A percentile compares a stretch with the other conserved stretches of the same genome.
phyloP scores from a whole-genome alignment of 2,113 vertebrate genomes.

The Oreochromis aureus region DNA sequence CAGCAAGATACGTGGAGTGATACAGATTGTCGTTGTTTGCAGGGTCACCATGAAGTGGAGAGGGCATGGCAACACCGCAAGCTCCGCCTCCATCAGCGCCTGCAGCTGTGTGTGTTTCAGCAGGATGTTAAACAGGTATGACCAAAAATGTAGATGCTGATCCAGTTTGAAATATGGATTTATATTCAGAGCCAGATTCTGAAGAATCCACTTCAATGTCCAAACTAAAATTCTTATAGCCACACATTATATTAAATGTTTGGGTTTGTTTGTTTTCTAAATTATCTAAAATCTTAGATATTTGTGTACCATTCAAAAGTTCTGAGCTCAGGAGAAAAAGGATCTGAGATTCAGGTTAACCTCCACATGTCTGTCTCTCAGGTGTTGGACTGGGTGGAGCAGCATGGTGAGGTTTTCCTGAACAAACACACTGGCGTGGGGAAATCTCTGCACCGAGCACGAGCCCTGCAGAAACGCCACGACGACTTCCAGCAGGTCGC shows the following conservation, averaged over 20 bases:
- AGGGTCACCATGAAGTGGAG: conserved; percentile 84
- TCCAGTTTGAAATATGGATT: not conserved
- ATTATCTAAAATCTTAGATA: not conserved
- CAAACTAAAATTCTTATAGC: not conserved
- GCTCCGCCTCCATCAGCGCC: conserved; percentile 92
- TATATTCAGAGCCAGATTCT: not conserved
- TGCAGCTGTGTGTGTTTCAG: conserved; percentile 97
- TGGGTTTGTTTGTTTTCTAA: not conserved
- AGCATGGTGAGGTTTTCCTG: conserved; percentile 94
- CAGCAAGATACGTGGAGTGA: not conserved
- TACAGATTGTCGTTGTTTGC: not conserved
- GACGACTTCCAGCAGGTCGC: conserved; percentile 98
- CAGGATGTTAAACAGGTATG: conserved; percentile 95
- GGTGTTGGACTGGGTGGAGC: conserved; percentile 98
- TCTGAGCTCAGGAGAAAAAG: not conserved
- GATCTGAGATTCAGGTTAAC: not conserved
- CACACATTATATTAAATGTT: not conserved
- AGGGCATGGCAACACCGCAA: conserved; percentile 94
- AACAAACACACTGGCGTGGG: conserved; percentile 96
- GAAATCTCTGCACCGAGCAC: conserved; percentile 89
- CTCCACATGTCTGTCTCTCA: conserved; percentile 29
- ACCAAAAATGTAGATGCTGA: not conserved
- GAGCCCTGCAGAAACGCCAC: conserved; percentile 92
- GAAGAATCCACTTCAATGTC: not conserved
- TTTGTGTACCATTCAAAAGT: not conserved